A percentile compares a stretch with the other conserved stretches of the same genome.
These are phyloP conservation scores for Pomacea canaliculata DNA, from an alignment of 2,888 invertebrate species.

Conservation along the genomic window DNA sequence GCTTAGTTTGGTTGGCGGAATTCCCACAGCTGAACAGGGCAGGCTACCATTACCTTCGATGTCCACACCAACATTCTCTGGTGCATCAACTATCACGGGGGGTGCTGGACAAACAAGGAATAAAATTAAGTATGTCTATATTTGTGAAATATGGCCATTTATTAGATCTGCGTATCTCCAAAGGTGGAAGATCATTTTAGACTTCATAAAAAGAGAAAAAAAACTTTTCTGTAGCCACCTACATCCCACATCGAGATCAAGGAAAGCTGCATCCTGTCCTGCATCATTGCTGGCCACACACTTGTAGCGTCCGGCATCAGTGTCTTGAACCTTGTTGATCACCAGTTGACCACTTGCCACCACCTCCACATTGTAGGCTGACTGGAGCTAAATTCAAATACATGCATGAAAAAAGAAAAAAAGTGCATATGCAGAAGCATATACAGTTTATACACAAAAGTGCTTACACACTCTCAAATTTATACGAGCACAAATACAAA, in stretches of 20 bases:
- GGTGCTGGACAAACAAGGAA: constrained; percentile 54
- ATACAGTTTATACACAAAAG: too few species aligned
- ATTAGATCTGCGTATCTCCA: neutral
- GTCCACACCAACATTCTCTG: constrained; percentile 67
- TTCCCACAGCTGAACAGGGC: constrained; percentile 69
- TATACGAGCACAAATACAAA: too few species aligned
- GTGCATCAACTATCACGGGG: constrained; percentile 68
- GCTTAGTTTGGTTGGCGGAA: constrained; percentile 68
- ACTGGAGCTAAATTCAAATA: constrained; percentile 52
- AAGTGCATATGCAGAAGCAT: too few species aligned
- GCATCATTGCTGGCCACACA: constrained; percentile 66
- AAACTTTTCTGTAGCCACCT: constrained; percentile 34
- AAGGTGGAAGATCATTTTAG: neutral
- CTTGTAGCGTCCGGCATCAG: constrained; percentile 62
- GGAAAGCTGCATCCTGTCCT: constrained; percentile 53
- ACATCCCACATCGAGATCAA: constrained; percentile 64
- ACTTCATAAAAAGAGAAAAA: neutral
- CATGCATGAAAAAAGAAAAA: too few species aligned
- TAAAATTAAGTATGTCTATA: neutral
- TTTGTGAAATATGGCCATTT: too few species aligned
- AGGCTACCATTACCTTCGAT: constrained; percentile 67
- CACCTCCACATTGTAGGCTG: constrained; percentile 62
- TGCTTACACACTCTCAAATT: neutral
- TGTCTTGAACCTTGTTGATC: constrained; percentile 62
- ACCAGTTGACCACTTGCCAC: constrained; percentile 58